phyloP scores from a whole-genome alignment of 35 echinoderm and acorn worm species.

The Stichopus chloronotus region DNA sequence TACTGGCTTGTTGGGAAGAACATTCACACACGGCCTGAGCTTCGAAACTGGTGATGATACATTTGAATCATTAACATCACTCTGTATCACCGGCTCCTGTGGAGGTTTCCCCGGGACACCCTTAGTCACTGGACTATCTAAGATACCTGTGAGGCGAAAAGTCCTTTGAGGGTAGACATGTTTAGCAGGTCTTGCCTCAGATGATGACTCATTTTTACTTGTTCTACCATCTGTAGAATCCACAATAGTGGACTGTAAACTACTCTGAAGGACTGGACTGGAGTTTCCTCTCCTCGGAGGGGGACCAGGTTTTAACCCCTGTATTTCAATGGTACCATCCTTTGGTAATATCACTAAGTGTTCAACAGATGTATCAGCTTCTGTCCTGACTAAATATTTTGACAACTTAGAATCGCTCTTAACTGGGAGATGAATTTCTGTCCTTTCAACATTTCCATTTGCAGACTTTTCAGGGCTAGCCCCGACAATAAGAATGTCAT shows the following conservation, averaged over 20 bases:
- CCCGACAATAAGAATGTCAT: slow-evolving; percentile 73
- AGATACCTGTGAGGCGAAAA: slow-evolving; percentile 74
- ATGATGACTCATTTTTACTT: background rate
- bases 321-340: slow-evolving; percentile 50
- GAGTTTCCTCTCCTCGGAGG: background rate
- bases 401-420: slow-evolving; percentile 30
- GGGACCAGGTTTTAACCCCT: background rate
- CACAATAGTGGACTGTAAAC: background rate
- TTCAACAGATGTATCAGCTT: background rate
- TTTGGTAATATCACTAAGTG: slow-evolving; percentile 5
- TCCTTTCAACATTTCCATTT: slow-evolving; percentile 30
- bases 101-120: background rate
- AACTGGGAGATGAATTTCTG: slow-evolving; percentile 20
- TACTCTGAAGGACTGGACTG: background rate
- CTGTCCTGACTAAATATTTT: slow-evolving; percentile 36
- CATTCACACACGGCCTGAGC: slow-evolving; percentile 31
- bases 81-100: background rate
- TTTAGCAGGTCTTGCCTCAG: background rate
- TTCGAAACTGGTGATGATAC: slow-evolving; percentile 36
- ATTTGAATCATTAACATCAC: background rate
- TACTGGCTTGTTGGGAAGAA: slow-evolving; percentile 54
- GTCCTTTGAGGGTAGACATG: slow-evolving; percentile 52
- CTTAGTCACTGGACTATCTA: slow-evolving; percentile 43
- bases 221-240: background rate
- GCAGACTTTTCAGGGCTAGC: slow-evolving; percentile 13